Percentiles rank a stretch among this genome's conserved stretches.
Evolutionary conservation across 64 coral and sea anemone genomes (phyloP).

Genomic region (Orbicella faveolata): DNA sequence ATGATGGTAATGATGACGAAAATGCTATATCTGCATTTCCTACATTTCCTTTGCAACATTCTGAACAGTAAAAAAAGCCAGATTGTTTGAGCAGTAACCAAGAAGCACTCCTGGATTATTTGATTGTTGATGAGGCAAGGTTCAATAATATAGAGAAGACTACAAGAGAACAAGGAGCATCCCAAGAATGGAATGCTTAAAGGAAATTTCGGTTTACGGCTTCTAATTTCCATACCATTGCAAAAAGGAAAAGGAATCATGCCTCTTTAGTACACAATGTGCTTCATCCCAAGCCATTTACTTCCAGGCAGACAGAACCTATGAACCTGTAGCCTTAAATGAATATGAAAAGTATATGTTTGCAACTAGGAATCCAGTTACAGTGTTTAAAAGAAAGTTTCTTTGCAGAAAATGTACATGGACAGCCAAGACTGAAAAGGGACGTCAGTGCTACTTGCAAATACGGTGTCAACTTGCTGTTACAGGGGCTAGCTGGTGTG

Average conservation of each 20-base stretch:
- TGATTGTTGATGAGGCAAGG: constrained; percentile 20
- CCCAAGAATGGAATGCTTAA: constrained; percentile 20
- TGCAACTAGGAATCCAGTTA: no score
- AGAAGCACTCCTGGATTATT: constrained; percentile 12
- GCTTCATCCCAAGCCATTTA: constrained; percentile 9
- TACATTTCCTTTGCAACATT: constrained; percentile 7
- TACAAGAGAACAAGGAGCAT: not conserved
- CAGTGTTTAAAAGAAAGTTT: no score
- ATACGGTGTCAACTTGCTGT: no score
- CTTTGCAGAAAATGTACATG: no score
- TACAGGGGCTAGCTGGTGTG: no score
- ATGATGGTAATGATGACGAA: not conserved
- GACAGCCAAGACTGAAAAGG: no score
- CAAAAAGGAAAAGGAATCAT: constrained; percentile 60
- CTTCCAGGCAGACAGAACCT: not conserved
- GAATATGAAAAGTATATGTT: no score
- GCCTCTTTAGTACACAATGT: constrained; percentile 36
- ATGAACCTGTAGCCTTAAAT: not conserved
- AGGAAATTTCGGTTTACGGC: constrained; percentile 63
- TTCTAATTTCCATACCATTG: constrained; percentile 49
- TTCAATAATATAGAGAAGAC: not conserved
- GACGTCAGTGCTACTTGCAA: no score
- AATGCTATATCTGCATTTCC: not conserved
- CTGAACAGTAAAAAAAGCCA: constrained; percentile 5
- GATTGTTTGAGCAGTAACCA: not conserved